Evolutionary conservation across 1,140 invertebrate species (phyloP).

Genomic region (Vollenhovia emeryi): DNA sequence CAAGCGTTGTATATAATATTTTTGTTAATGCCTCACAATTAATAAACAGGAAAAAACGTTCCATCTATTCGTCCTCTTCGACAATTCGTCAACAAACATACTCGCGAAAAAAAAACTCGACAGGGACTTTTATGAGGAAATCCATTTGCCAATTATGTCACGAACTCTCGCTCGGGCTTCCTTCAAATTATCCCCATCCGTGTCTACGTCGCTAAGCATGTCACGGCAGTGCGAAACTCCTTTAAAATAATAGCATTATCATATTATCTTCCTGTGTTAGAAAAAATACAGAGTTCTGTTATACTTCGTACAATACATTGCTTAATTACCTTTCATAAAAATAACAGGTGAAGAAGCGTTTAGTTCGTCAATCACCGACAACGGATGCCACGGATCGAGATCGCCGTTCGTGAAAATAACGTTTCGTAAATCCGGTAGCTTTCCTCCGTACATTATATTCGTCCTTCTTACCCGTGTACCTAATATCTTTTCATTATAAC

Average conservation of each 20-base stretch:
- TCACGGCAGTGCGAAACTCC: conserved; percentile 92
- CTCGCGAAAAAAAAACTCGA: not conserved
- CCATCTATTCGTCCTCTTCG: not conserved
- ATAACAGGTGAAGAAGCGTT: conserved; percentile 86
- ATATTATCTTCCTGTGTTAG: not conserved
- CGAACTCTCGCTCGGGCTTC: conserved; percentile 87
- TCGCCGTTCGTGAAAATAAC: conserved; percentile 88
- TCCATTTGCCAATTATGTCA: conserved; percentile 87
- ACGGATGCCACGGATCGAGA: conserved; percentile 88
- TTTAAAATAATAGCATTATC: conserved; percentile 66
- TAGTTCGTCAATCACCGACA: conserved; percentile 86
- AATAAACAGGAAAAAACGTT: not conserved
- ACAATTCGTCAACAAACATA: not conserved
- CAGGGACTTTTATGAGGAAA: conserved; percentile 26
- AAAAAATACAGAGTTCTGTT: not conserved
- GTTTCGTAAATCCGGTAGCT: conserved; percentile 86
- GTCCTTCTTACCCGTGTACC: conserved; percentile 85
- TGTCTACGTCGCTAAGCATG: conserved; percentile 86
- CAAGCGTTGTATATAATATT: conserved; percentile 34
- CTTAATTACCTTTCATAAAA: conserved; percentile 81
- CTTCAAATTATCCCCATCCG: conserved; percentile 87
- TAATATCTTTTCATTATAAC: conserved; percentile 85
- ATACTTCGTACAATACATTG: not conserved
- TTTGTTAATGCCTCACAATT: not conserved
- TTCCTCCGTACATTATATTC: conserved; percentile 87